Conservation (phyloP, 2,888 invertebrate genomes). For the Nomada ferruginata region DNA sequence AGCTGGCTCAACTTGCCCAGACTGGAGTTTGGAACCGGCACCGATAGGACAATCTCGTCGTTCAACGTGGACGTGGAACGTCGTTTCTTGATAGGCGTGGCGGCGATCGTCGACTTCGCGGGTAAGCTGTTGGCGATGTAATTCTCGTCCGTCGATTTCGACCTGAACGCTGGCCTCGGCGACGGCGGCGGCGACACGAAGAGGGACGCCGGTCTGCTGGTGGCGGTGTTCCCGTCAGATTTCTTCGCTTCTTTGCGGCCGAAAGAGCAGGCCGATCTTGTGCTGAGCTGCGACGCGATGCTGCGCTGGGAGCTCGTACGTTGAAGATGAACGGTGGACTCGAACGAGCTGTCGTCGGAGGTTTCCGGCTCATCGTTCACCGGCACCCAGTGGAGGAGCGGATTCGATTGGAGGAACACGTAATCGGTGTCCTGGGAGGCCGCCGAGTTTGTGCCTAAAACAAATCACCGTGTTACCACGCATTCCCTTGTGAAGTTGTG, state of each 20-base stretch:
- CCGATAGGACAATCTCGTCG: constrained; percentile 69
- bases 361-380: constrained; percentile 83
- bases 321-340: constrained; percentile 76
- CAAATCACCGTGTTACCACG: constrained; percentile 45
- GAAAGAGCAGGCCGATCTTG: constrained; percentile 74
- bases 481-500: neutral
- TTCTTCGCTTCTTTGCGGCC: constrained; percentile 51
- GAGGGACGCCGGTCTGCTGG: constrained; percentile 75
- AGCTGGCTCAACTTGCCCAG: constrained; percentile 74
- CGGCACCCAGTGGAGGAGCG: constrained; percentile 85
- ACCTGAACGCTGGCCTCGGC: constrained; percentile 77
- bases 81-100: constrained; percentile 41
- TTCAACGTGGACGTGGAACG: constrained; percentile 62
- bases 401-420: constrained; percentile 86
- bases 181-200: constrained; percentile 80
- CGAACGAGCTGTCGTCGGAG: constrained; percentile 84
- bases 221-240: constrained; percentile 43
- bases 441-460: constrained; percentile 62
- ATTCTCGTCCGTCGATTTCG: constrained; percentile 79
- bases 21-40: constrained; percentile 70
- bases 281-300: constrained; percentile 77
- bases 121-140: constrained; percentile 58
- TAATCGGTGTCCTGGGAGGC: constrained; percentile 85
- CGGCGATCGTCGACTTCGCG: constrained; percentile 41
- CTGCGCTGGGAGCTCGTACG: constrained; percentile 80